phyloP scores from a whole-genome alignment of 2,113 vertebrate genomes.

The Circaetus gallicus region DNA sequence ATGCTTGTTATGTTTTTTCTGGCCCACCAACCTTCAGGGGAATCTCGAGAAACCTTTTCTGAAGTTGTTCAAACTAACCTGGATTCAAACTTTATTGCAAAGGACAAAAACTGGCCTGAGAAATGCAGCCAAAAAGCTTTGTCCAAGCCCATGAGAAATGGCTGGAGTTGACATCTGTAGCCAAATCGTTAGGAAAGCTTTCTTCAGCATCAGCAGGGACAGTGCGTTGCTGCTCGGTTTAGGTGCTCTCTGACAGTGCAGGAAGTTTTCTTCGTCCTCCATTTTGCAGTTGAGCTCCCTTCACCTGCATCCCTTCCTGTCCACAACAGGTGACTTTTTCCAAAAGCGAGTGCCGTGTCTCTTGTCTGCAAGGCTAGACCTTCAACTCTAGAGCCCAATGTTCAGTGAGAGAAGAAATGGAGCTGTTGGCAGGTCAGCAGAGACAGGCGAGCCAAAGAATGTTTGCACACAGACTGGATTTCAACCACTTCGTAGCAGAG shows the following conservation, averaged over 20 bases:
- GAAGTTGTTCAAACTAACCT: neutral
- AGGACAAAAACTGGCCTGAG: neutral
- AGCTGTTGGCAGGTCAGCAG: neutral
- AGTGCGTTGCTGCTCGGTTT: accelerated
- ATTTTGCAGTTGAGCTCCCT: neutral
- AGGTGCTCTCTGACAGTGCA: neutral
- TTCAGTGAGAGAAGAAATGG: accelerated
- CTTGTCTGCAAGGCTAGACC: neutral
- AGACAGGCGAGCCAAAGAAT: neutral
- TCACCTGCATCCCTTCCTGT: neutral
- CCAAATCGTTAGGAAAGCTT: neutral
- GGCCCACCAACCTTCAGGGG: neutral
- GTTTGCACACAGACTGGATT: neutral
- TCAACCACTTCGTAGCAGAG: neutral
- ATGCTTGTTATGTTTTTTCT: neutral
- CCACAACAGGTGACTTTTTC: neutral
- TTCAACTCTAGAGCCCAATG: neutral
- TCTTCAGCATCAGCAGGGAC: neutral
- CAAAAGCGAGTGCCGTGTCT: neutral
- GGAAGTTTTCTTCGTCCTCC: neutral
- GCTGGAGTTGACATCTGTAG: neutral
- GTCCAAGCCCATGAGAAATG: neutral
- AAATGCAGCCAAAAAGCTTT: neutral
- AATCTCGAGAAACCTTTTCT: neutral
- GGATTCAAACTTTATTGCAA: neutral